Percentiles rank a stretch among this genome's conserved stretches.
Evolutionary conservation across 2,113 vertebrate genomes (phyloP).

Genomic region (Nycticebus coucang): DNA sequence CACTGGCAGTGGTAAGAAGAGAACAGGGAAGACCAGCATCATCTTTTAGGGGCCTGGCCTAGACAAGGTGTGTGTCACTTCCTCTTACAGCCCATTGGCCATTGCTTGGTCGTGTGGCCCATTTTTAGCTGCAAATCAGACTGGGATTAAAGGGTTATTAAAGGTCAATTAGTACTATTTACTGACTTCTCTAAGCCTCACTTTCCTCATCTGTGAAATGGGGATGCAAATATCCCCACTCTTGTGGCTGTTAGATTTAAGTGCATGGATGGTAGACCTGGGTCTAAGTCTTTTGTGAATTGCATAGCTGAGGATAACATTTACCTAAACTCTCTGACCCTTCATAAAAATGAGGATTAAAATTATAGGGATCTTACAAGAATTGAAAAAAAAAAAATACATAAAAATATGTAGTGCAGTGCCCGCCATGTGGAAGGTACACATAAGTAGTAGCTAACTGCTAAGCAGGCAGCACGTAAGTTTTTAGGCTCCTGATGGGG

Average conservation of each 20-base stretch:
- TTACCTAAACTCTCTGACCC: background rate
- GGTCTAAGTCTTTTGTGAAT: background rate
- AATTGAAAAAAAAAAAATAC: background rate
- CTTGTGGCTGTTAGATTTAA: slow-evolving; percentile 1
- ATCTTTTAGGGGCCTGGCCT: background rate
- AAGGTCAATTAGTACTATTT: background rate
- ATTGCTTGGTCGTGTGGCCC: background rate
- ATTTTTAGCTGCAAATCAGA: background rate
- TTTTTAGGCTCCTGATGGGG: background rate
- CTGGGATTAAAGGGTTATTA: background rate
- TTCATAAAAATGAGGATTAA: background rate
- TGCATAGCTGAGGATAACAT: background rate
- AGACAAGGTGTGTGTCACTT: background rate
- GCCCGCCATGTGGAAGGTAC: background rate
- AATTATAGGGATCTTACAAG: background rate
- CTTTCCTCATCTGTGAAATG: background rate
- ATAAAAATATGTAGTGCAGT: background rate
- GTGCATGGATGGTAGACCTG: background rate
- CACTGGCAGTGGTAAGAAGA: background rate
- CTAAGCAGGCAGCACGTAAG: background rate
- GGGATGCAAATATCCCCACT: background rate
- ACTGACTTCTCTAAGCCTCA: background rate
- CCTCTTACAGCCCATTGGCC: background rate
- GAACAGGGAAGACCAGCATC: background rate
- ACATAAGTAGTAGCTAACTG: background rate